These are phyloP conservation scores for Varecia variegata DNA, from an alignment of 2,797 vertebrate species.

Conservation along the genomic window DNA sequence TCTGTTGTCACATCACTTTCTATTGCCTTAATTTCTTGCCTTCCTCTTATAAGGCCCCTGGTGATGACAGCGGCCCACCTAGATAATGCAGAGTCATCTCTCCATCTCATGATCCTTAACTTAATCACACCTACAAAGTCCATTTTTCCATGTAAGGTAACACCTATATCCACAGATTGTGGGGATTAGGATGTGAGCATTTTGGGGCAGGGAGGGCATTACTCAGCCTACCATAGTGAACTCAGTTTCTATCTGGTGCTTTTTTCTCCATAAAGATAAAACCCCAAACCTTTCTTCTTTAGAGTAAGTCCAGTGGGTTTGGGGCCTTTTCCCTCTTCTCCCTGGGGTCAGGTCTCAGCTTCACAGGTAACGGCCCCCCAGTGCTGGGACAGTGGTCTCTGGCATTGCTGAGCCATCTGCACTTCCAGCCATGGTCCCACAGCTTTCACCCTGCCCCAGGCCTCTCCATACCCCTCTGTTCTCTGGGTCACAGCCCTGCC, in stretches of 20 bases:
- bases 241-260: neutral
- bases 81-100: neutral
- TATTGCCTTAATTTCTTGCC: neutral
- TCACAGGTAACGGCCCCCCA: fast-evolving
- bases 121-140: neutral
- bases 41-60: neutral
- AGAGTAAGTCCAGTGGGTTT: neutral
- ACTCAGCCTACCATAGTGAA: too few relatives aligned
- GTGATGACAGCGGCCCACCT: too few relatives aligned
- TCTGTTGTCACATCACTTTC: too few relatives aligned
- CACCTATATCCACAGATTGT: too few relatives aligned
- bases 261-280: neutral
- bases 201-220: fast-evolving
- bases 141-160: neutral
- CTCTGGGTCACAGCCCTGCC: neutral
- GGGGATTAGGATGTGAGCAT: neutral
- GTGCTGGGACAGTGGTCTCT: fast-evolving
- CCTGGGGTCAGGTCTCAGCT: neutral
- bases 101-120: neutral
- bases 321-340: neutral
- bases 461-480: fast-evolving
- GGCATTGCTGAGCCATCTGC: fast-evolving
- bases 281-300: neutral
- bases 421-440: neutral
- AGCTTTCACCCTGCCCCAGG: neutral